Evolutionary conservation across 2,113 vertebrate genomes (phyloP), one percentile per base, ranked within the genome.

Genomic region (Rallus limicola): DNA sequence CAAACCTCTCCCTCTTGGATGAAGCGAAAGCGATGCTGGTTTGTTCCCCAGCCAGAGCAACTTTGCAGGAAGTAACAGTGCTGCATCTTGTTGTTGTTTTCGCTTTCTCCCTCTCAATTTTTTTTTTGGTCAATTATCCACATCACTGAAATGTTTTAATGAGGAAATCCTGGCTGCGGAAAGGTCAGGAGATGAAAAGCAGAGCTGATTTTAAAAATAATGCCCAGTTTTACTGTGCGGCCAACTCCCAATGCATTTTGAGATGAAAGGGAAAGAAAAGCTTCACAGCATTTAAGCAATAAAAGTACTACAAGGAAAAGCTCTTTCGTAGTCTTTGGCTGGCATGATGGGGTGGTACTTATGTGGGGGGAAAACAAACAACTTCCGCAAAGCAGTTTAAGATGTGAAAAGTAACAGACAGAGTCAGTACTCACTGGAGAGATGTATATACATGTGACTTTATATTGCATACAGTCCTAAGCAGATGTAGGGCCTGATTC

Each of bases 191-290:
- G 83, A 97, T 97, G 87, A 96, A 95, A 97, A 96, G 87, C 69
- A 90, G 85, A 82, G 76, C 60, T 36, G 89, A 90, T 96, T 97
- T 96, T 90, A 89, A 96, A 97, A 98, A 95, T 95, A 96, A 91
- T 91, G 86, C 94, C 95, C 93, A 80, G 82, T 95, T 87, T 91
- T 96, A 92, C 83, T 82, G 83, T 2, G 2, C 0, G 2, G 88
- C 65, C 93, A 79, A 87, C 70, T 98, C 77, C 83, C 93, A 96
- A 5, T 31, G 94, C 50, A 1, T 86, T 97, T 92, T 69, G 74
- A 91, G 94, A 83, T 92, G 94, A 86, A 97, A 94, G 79, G 72
- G 80, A 59, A 88, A 92, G 87, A 96, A 77, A 80, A 85, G 52
- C 93, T 93, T 74, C 94, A 29, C 60, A 87, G 85, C 44, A 10